Evolutionary conservation across 2,888 invertebrate species (phyloP).

Genomic region (Drosophila kambysellisi): DNA sequence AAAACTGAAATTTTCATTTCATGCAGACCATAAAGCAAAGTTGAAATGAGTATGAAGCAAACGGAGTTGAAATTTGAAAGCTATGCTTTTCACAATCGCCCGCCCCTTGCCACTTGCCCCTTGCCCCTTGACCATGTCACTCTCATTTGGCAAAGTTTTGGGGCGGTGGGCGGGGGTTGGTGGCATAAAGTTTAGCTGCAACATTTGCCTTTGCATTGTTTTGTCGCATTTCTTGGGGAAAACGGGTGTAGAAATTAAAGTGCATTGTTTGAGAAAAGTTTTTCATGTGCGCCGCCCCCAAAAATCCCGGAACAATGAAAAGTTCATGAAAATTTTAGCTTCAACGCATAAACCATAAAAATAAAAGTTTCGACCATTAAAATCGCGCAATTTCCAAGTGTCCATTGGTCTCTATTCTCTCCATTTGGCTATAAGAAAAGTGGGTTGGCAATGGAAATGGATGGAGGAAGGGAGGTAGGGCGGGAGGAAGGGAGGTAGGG

Average conservation of each 20-base stretch:
- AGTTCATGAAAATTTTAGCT: constrained; percentile 81
- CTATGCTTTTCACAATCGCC: neutral
- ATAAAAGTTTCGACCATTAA: constrained; percentile 79
- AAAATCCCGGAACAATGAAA: constrained; percentile 79
- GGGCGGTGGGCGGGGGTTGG: constrained; percentile 13
- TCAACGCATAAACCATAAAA: constrained; percentile 81
- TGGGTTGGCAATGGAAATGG: neutral
- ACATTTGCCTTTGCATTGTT: constrained; percentile 77
- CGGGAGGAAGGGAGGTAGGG: neutral
- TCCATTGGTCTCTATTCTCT: constrained; percentile 51
- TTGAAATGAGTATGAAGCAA: constrained; percentile 44
- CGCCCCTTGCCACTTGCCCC: neutral
- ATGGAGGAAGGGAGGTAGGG: neutral
- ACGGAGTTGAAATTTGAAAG: constrained; percentile 15
- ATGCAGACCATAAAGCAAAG: constrained; percentile 52
- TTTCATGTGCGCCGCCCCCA: constrained; percentile 42
- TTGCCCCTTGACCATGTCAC: constrained; percentile 48
- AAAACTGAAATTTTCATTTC: constrained; percentile 46
- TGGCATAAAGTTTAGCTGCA: constrained; percentile 78
- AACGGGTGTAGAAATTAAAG: constrained; percentile 66
- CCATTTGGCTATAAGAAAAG: neutral
- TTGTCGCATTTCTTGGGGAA: constrained; percentile 46
- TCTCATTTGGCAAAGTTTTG: constrained; percentile 78
- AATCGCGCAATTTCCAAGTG: constrained; percentile 73
- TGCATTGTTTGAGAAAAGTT: constrained; percentile 78